Base-by-base conservation (phyloP, 2,797 vertebrate genomes). In the Anguilla pacifica region DNA sequence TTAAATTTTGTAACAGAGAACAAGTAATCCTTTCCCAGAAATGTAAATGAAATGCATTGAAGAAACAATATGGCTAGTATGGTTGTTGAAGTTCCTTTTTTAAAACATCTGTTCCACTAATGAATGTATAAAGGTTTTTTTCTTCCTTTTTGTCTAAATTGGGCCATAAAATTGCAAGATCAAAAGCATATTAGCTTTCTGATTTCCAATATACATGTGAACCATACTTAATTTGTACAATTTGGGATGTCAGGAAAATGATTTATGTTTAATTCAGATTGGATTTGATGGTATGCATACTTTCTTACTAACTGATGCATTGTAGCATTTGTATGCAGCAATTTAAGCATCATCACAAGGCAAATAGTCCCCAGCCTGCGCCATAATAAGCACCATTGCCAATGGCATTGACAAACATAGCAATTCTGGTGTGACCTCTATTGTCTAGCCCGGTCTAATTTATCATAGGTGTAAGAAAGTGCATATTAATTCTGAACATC, bases 401-500 rank as follows among this genome's bases (percentile, higher is more conserved):
- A 81, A 85, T 91, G 91, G 90, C 87, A 88, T 87, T 90, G 89
- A 84, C 88, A 90, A 88, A 83, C 70, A 89, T 83, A 79, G 59
- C 83, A 83, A 39, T 87, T 85, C 88, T 88, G 86, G 89, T 35
- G 86, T 94, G 93, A 94, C 94, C 94, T 93, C 92, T 90, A 90
- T 93, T 94, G 92, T 94, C 91, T 92, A 83, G 85, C 72, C 84
- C 74, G 90, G 86, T 91, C 90, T 94, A 90, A 95, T 95, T 94
- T 89, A 93, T 92, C 81, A 72, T 28, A 72, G 55, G 15, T 89
- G 88, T 91, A 92, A 91, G 89, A 90, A 92, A 93, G 93, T 90
- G 91, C 90, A 92, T 91, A 94, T 95, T 94, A 94, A 95, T 94
- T 94, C 91, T 88, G 90, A 88, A 93, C 88, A 91, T 94, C 93